phyloP scores from a whole-genome alignment of 2,888 invertebrate species.

The Drosophila algonquin region DNA sequence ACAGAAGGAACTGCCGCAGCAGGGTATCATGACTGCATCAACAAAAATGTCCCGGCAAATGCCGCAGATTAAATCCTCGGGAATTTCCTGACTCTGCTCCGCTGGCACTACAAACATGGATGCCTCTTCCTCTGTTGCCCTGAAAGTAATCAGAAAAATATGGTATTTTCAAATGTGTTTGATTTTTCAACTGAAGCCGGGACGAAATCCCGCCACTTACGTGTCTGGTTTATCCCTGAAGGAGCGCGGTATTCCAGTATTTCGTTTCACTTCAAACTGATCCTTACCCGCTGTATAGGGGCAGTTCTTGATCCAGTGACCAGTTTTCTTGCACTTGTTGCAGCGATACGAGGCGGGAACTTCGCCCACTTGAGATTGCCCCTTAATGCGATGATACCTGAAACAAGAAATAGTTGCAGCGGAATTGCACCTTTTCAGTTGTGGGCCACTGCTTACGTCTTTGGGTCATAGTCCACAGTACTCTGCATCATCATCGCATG shows the following conservation, averaged over 20 bases:
- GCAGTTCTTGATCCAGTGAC: constrained; percentile 99
- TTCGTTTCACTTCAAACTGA: constrained; percentile 92
- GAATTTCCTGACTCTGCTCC: constrained; percentile 88
- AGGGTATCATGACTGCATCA: constrained; percentile 99
- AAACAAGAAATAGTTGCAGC: constrained; percentile 68
- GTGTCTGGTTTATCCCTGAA: constrained; percentile 96
- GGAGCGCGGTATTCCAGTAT: constrained; percentile 98
- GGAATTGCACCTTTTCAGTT: not conserved
- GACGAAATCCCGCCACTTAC: constrained; percentile 52
- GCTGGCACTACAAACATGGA: constrained; percentile 52
- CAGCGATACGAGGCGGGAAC: constrained; percentile 97
- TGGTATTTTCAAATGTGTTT: no score
- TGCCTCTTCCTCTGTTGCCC: constrained; percentile 63
- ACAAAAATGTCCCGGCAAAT: constrained; percentile 96
- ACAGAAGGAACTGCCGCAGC: constrained; percentile 99
- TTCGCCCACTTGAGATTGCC: constrained; percentile 93
- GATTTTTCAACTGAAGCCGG: not conserved
- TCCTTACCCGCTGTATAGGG: constrained; percentile 86
- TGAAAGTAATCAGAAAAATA: constrained; percentile 13
- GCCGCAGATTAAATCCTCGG: constrained; percentile 95
- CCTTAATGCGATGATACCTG: constrained; percentile 95
- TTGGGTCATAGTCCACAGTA: constrained; percentile 97
- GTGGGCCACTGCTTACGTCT: constrained; percentile 89
- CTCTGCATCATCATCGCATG: constrained; percentile 99
- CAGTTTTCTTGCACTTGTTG: constrained; percentile 96